Percentiles rank a stretch among this genome's conserved stretches.
Evolutionary conservation across 2,797 vertebrate genomes (phyloP).

Genomic region (Galaxias olidus): DNA sequence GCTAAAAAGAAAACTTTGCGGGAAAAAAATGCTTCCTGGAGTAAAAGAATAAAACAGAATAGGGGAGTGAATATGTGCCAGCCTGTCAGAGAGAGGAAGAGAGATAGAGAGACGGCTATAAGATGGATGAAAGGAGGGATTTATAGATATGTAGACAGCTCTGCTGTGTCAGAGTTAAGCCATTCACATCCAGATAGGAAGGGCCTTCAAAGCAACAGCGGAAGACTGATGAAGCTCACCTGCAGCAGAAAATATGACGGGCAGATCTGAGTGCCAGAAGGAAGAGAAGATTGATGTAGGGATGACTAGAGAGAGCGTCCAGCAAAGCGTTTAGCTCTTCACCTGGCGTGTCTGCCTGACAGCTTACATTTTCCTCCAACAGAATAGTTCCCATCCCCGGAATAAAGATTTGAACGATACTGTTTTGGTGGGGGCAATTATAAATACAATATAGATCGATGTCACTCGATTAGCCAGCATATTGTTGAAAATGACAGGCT

Average conservation of each 20-base stretch:
- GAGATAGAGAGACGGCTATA: conserved; percentile 32
- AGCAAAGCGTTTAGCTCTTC: conserved; percentile 44
- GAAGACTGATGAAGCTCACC: conserved; percentile 59
- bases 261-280: conserved; percentile 42
- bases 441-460: too few relatives aligned
- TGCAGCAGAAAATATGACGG: conserved; percentile 34
- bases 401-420: conserved; percentile 26
- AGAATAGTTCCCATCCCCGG: conserved; percentile 17
- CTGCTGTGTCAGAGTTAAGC: conserved; percentile 55
- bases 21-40: too few relatives aligned
- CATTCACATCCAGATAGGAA: conserved; percentile 52
- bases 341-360: conserved; percentile 51
- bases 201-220: conserved; percentile 59
- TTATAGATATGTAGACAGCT: conserved; percentile 56
- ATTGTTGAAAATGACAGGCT: too few relatives aligned
- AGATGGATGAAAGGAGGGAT: conserved; percentile 54
- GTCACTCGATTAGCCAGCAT: too few relatives aligned
- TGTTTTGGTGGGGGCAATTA: not conserved
- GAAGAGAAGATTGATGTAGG: conserved; percentile 57
- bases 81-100: conserved; percentile 12
- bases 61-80: conserved; percentile 16
- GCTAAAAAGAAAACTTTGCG: not conserved
- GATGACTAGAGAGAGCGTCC: conserved; percentile 59
- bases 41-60: too few relatives aligned
- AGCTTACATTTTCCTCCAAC: conserved; percentile 32